phyloP scores from a whole-genome alignment of 1,140 invertebrate species.

The Cyrtorhinus lividipennis region DNA sequence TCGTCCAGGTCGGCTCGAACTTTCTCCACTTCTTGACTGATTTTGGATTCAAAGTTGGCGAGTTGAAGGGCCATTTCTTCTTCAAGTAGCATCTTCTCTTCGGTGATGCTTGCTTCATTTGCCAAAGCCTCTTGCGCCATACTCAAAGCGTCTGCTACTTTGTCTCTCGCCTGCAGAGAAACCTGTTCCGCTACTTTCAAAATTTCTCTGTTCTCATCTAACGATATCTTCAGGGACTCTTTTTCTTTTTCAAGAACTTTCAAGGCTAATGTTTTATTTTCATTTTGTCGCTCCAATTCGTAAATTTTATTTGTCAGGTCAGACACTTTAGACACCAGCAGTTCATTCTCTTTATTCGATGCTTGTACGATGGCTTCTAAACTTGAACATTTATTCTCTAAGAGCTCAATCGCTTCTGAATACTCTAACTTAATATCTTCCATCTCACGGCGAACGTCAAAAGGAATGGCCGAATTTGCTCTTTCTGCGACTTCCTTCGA shows the following conservation, averaged over 20 bases:
- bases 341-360: background rate
- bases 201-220: background rate
- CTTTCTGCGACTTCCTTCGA: background rate
- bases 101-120: constrained; percentile 1
- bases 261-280: background rate
- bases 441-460: background rate
- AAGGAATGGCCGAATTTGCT: background rate
- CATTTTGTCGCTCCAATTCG: background rate
- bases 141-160: background rate
- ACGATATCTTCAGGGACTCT: background rate
- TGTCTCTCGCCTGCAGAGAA: constrained; percentile 1
- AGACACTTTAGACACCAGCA: background rate
- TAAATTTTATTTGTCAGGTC: background rate
- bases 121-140: constrained; percentile 5
- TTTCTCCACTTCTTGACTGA: background rate
- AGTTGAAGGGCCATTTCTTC: background rate
- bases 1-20: background rate
- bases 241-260: background rate
- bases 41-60: background rate
- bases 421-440: background rate
- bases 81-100: background rate
- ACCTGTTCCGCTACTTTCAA: background rate
- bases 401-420: constrained; percentile 1
- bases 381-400: background rate
- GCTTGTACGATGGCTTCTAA: background rate